A percentile compares a stretch with the other conserved stretches of the same genome.
phyloP scores from a whole-genome alignment of 2,113 vertebrate species.

The Lycocorax pyrrhopterus region DNA sequence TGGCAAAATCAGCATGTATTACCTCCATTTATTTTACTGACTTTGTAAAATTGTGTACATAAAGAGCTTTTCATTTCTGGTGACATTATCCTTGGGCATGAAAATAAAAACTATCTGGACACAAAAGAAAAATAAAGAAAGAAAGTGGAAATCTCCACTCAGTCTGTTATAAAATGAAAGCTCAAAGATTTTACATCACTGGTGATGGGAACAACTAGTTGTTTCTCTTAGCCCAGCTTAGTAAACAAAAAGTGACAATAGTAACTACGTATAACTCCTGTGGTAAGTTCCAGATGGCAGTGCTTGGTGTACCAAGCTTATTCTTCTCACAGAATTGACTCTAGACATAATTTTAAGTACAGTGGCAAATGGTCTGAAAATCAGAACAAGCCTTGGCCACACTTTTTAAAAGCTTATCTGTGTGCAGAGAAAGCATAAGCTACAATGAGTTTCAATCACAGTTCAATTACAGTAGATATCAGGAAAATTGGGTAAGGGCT shows the following conservation, averaged over 20 bases:
- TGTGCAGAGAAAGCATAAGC: background rate
- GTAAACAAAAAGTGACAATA: background rate
- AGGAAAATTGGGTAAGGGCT: background rate
- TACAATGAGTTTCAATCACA: conserved; percentile 5
- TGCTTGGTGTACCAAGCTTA: background rate
- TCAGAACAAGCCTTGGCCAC: background rate
- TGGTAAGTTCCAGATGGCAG: background rate
- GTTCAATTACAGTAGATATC: background rate
- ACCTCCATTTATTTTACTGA: background rate
- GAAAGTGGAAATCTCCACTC: background rate
- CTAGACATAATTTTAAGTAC: background rate
- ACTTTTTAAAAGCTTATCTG: background rate
- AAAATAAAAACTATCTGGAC: background rate
- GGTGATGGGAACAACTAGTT: background rate
- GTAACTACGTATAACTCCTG: rapidly evolving
- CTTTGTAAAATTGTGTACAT: background rate
- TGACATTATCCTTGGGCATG: background rate
- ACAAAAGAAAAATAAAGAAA: background rate
- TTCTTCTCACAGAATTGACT: background rate
- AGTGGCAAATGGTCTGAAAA: background rate
- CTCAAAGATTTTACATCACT: background rate
- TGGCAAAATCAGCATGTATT: background rate
- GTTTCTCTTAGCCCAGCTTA: background rate
- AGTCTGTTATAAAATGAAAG: background rate
- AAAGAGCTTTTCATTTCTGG: background rate